phyloP scores from a whole-genome alignment of 2,113 vertebrate genomes.

The Microtus ochrogaster region DNA sequence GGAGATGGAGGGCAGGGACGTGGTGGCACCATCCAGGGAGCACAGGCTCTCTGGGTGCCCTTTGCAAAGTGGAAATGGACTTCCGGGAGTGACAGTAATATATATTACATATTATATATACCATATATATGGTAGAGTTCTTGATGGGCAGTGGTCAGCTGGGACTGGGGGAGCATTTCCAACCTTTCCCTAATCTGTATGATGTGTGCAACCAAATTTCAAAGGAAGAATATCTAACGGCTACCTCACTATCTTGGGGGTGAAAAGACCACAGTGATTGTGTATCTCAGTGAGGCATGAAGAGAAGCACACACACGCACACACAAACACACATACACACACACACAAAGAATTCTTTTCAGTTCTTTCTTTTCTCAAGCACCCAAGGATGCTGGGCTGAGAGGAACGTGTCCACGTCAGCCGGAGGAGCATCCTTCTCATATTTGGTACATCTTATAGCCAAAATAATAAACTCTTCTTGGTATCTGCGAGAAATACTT shows the following conservation, averaged over 20 bases:
- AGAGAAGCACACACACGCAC: not conserved
- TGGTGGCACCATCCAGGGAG: not conserved
- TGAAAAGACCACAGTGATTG: not conserved
- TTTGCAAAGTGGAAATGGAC: not conserved
- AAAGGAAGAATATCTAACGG: not conserved
- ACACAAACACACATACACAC: too few relatives aligned
- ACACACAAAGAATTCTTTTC: not conserved
- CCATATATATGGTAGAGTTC: not conserved
- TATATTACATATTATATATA: too few relatives aligned
- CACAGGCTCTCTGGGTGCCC: not conserved
- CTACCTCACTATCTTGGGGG: not conserved
- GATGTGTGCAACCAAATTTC: not conserved
- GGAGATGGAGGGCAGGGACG: not conserved
- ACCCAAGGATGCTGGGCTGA: not conserved
- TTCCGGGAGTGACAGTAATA: not conserved
- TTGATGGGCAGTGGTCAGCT: not conserved
- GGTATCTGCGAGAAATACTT: conserved; percentile 73
- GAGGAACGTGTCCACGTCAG: conserved; percentile 65
- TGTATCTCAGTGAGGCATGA: not conserved
- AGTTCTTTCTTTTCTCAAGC: conserved; percentile 50
- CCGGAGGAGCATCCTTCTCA: conserved; percentile 68
- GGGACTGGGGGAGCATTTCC: not conserved
- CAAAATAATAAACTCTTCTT: conserved; percentile 76
- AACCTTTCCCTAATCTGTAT: not conserved
- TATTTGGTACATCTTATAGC: conserved; percentile 65